Evolutionary conservation across 2,797 vertebrate species (phyloP).

Genomic region (Artibeus jamaicensis): DNA sequence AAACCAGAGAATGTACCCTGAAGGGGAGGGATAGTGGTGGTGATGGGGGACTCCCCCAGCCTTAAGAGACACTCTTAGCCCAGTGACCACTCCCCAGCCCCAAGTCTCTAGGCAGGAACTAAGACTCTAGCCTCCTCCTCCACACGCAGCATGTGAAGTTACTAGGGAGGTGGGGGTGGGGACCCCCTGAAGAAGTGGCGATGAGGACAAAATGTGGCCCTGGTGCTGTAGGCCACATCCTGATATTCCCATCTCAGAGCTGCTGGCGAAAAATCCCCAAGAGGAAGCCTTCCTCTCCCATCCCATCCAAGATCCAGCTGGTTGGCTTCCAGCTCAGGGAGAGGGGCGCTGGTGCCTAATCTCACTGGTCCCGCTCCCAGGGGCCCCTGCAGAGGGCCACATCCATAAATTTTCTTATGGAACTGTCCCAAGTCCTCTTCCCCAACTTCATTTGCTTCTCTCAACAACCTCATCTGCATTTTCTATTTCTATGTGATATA

Average conservation of each 20-base stretch:
- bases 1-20: conserved; percentile 73
- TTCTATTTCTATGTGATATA: conserved; percentile 86
- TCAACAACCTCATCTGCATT: conserved; percentile 82
- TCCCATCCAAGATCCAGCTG: conserved; percentile 61
- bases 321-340: conserved; percentile 66
- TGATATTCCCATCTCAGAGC: not conserved
- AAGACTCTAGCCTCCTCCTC: not conserved
- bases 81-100: conserved; percentile 33
- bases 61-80: conserved; percentile 73
- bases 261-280: conserved; percentile 56
- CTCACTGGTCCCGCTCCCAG: conserved; percentile 63
- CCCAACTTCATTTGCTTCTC: conserved; percentile 71
- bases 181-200: conserved; percentile 31
- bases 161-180: not conserved
- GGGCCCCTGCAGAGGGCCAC: conserved; percentile 69
- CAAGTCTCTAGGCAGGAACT: conserved; percentile 53
- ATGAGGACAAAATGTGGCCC: conserved; percentile 51
- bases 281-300: conserved; percentile 44
- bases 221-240: conserved; percentile 71
- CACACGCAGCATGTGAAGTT: not conserved
- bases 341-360: conserved; percentile 65
- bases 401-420: conserved; percentile 86
- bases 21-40: conserved; percentile 56
- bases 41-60: conserved; percentile 65
- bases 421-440: conserved; percentile 69